Conservation (phyloP, 2,797 vertebrate species). For the Leptoclinus maculatus region DNA sequence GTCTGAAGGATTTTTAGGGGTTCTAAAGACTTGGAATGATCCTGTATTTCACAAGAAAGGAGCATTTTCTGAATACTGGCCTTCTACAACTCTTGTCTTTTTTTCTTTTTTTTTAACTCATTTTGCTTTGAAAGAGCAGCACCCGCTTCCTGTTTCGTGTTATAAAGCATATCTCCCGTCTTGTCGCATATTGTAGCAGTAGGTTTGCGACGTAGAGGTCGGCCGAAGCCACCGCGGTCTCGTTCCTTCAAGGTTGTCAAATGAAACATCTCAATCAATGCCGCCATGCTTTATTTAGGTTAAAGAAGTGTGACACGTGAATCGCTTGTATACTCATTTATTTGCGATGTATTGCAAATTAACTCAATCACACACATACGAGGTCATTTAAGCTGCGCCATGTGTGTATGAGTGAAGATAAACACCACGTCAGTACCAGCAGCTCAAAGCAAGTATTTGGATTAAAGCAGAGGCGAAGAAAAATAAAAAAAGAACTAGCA, state of each 20-base stretch:
- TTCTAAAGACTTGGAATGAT: background rate
- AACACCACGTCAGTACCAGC: conserved; percentile 35
- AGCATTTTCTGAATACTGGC: background rate
- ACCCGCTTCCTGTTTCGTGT: background rate
- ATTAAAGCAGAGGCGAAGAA: conserved; percentile 56
- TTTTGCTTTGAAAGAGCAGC: background rate
- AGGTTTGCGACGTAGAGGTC: background rate
- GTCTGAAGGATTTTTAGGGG: background rate
- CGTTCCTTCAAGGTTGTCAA: background rate
- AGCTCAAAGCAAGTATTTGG: conserved; percentile 56
- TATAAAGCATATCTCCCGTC: background rate
- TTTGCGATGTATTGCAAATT: conserved; percentile 24
- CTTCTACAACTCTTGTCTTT: background rate
- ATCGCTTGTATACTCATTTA: conserved; percentile 1
- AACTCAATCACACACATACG: conserved; percentile 38
- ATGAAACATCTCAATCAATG: conserved; percentile 8
- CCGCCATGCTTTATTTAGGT: background rate
- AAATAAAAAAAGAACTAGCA: conserved; percentile 36
- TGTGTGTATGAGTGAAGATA: conserved; percentile 47
- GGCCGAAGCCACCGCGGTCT: background rate
- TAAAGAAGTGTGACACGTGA: conserved; percentile 8
- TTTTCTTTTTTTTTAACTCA: no score
- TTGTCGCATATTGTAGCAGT: background rate
- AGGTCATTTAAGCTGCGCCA: conserved; percentile 24
- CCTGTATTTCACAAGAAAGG: background rate